A percentile compares a stretch with the other conserved stretches of the same genome.
Conservation (phyloP, 2,888 invertebrate species). For the Ditula angustiorana region DNA sequence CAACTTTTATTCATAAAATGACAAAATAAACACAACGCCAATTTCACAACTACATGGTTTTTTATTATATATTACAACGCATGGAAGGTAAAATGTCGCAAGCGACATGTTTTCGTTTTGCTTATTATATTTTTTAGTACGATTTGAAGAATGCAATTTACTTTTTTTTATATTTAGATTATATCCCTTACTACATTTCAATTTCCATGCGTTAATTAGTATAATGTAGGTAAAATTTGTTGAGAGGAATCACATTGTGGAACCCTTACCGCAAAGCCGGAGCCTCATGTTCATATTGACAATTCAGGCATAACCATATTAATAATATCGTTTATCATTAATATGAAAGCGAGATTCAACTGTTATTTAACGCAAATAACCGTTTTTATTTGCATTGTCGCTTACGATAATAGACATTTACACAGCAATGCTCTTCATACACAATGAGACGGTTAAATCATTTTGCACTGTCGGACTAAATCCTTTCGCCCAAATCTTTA, state of each 20-base stretch:
- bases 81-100: not conserved
- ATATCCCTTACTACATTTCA: not conserved
- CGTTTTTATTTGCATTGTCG: not conserved
- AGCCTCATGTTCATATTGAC: too few species aligned
- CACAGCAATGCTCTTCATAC: not conserved
- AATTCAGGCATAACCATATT: too few species aligned
- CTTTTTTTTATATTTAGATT: not conserved
- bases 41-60: slow-evolving; percentile 78
- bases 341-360: too few species aligned
- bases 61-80: slow-evolving; percentile 38
- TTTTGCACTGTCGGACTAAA: too few species aligned
- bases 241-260: slow-evolving; percentile 34
- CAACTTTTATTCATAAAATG: slow-evolving; percentile 67
- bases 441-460: too few species aligned
- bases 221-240: slow-evolving; percentile 28
- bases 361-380: too few species aligned
- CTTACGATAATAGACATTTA: not conserved
- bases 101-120: not conserved
- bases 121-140: not conserved
- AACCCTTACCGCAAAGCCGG: slow-evolving; percentile 10
- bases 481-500: too few species aligned
- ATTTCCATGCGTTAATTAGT: slow-evolving; percentile 7
- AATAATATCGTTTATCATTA: too few species aligned
- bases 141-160: too few species aligned
- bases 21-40: slow-evolving; percentile 76